Conservation (phyloP, 2,797 vertebrate species). For the Meriones psammophilus region DNA sequence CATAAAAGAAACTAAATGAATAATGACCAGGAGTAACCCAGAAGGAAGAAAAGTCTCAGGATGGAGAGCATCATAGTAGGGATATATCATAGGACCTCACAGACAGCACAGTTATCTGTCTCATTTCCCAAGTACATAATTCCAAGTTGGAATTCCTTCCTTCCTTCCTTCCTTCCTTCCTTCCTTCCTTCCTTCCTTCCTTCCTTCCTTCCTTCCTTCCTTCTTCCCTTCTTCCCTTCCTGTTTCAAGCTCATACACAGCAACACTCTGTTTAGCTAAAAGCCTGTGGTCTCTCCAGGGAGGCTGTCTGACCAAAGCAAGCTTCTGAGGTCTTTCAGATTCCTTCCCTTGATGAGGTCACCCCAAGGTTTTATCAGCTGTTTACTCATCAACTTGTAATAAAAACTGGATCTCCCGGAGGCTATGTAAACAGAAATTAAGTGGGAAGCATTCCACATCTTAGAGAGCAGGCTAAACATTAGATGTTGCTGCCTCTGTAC, state of each 20-base stretch:
- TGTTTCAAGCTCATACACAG: too few relatives aligned
- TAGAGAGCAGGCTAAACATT: not conserved
- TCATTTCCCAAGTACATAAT: not conserved
- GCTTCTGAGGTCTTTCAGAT: not conserved
- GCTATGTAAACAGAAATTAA: constrained; percentile 37
- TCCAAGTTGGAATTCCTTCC: not conserved
- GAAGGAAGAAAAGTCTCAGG: not conserved
- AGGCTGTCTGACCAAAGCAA: not conserved
- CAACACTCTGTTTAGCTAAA: not conserved
- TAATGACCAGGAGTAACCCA: constrained; percentile 37
- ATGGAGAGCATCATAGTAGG: not conserved
- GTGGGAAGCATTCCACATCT: constrained; percentile 4
- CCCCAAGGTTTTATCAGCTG: not conserved
- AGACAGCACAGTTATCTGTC: not conserved
- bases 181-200: not conserved
- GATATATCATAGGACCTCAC: not conserved
- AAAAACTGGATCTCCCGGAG: constrained; percentile 49
- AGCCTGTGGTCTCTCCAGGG: not conserved
- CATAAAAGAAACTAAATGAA: not conserved
- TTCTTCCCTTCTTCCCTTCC: not conserved
- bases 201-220: too few relatives aligned
- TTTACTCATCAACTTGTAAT: constrained; percentile 29
- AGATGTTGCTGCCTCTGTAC: not conserved
- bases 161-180: too few relatives aligned
- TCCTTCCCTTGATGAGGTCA: constrained; percentile 60